Evolutionary conservation across 2,888 invertebrate species (phyloP).

Genomic region (Drosophila pegasa): DNA sequence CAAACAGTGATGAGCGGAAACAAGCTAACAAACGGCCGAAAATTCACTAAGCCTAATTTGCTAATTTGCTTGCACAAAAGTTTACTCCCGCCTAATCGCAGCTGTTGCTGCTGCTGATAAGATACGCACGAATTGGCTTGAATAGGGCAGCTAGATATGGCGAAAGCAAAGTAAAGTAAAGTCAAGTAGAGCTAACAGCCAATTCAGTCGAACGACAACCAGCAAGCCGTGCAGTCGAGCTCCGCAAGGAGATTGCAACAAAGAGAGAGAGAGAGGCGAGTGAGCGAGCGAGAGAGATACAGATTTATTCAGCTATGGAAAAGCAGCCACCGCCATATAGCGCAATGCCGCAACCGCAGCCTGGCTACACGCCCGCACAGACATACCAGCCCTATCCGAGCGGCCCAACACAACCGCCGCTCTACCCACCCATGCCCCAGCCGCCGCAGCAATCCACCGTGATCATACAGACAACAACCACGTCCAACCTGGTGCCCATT

Average conservation of each 20-base stretch:
- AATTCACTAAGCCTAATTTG: constrained; percentile 31
- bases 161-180: constrained; percentile 3
- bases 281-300: background rate
- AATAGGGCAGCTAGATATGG: background rate
- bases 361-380: constrained; percentile 80
- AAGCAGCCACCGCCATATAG: constrained; percentile 81
- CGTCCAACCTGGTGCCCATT: constrained; percentile 64
- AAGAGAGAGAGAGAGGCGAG: background rate
- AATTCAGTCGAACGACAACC: constrained; percentile 50
- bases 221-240: constrained; percentile 46
- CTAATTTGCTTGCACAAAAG: constrained; percentile 10
- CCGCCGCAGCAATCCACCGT: constrained; percentile 68
- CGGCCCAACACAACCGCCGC: constrained; percentile 69
- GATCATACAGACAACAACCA: constrained; percentile 80
- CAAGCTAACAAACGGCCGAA: constrained; percentile 25
- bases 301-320: constrained; percentile 45
- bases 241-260: background rate
- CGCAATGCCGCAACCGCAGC: constrained; percentile 45
- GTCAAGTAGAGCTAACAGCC: constrained; percentile 1
- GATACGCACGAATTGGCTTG: constrained; percentile 22
- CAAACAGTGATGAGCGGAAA: constrained; percentile 17
- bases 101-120: constrained; percentile 25
- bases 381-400: constrained; percentile 76
- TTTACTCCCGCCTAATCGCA: constrained; percentile 27
- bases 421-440: constrained; percentile 61